Base-by-base conservation (phyloP, 2,888 invertebrate species). In the Chorisops tibialis region DNA sequence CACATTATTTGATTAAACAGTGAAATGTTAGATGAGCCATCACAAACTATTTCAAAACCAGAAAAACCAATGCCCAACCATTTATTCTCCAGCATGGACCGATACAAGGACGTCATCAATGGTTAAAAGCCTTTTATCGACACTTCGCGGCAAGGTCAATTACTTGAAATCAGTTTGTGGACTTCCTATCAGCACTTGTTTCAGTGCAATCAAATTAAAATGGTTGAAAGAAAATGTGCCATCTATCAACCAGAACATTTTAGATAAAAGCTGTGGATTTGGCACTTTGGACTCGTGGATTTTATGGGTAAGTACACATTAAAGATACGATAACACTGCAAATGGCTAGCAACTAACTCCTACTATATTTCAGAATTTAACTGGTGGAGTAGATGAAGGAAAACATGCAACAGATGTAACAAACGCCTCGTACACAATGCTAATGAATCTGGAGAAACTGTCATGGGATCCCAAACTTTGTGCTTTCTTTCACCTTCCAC, bases 261-360 rank as follows among this genome's bases (percentile, higher is more conserved):
- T 81, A 49, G 82, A 86, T 48, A 84, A 86, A 14, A 82, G 83
- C 62, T 91, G 93, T 71, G 79, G 87, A 70, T 91, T 91, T 72
- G 93, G 93, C 54, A 99, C 95, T 45, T 86, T 98, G 11, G 98
- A 98, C 75, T 87, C 93, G 0, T 99, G 98, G 97, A 79, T 99
- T 18, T 85, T 98, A 72, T 98, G 96, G 94, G 91, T 91, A 79
- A 47, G 30, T 30, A 9, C 5, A 39, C 12, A 47, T 12, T 47
- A 47, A 21, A 6, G 12, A 48, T 7, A 12, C 22, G n/a, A 48
- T 22, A 6, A 45, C 6, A 16, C 19, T 37, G 7, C 12, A 11
- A 41, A 5, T 30, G 9, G 3, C 30, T 30, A 41, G 41, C 41
- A 50, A 9, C 2, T 18, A 48, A 14, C 11, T 14, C 18, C 7